Conservation (phyloP, 2,888 invertebrate species). For the Heliconius aoede region DNA sequence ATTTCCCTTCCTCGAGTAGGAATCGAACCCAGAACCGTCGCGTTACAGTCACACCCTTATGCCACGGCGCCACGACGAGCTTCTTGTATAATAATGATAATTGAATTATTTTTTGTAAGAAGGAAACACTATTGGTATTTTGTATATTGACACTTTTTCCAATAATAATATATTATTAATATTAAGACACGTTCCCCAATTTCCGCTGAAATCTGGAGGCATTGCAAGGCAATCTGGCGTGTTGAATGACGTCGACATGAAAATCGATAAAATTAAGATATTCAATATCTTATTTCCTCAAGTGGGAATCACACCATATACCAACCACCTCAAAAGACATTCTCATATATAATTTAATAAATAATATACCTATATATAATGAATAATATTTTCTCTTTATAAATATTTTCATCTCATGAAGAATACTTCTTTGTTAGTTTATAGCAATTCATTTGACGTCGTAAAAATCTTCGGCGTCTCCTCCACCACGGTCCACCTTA, state of each 20-base stretch:
- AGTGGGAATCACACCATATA: not conserved
- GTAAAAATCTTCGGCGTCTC: conserved; percentile 43
- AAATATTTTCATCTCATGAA: not conserved
- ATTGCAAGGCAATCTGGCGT: too few species aligned
- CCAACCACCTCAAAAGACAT: not conserved
- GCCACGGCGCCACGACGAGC: too few species aligned
- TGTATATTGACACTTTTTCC: too few species aligned
- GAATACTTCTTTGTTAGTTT: not conserved
- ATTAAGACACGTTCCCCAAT: too few species aligned
- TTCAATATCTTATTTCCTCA: not conserved
- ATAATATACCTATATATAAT: not conserved
- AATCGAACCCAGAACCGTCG: too few species aligned
- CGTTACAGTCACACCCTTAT: too few species aligned
- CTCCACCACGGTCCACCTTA: not conserved
- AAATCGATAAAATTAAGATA: not conserved
- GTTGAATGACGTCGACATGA: too few species aligned
- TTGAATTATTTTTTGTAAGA: not conserved
- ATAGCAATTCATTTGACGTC: conserved; percentile 44
- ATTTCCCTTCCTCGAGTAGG: too few species aligned
- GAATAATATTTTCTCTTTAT: not conserved
- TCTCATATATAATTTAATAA: not conserved
- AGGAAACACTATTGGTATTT: not conserved
- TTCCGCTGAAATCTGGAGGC: too few species aligned
- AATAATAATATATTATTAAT: too few species aligned
- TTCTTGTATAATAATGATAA: not conserved